Evolutionary conservation across 2,888 invertebrate species (phyloP).

Genomic region (Osmoderma eremita): DNA sequence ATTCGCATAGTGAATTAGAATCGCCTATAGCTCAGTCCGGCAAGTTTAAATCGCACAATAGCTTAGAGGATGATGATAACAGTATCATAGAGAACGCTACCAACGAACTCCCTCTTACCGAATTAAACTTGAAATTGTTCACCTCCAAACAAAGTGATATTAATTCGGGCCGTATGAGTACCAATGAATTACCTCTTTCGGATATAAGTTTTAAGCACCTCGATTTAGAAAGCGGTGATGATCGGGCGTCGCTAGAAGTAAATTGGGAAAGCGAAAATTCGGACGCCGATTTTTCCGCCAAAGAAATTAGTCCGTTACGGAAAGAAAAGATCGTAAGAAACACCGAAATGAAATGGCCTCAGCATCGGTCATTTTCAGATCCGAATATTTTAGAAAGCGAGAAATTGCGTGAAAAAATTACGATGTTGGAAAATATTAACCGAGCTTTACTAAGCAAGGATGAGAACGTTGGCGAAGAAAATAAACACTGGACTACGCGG

Average conservation of each 20-base stretch:
- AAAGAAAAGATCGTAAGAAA: conserved; percentile 6
- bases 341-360: conserved; percentile 42
- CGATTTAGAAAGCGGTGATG: conserved; percentile 24
- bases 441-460: conserved; percentile 39
- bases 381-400: conserved; percentile 59
- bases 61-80: conserved; percentile 57
- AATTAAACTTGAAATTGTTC: conserved; percentile 60
- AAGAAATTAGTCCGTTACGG: conserved; percentile 21
- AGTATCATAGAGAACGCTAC: conserved; percentile 65
- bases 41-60: conserved; percentile 39
- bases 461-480: conserved; percentile 16
- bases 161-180: conserved; percentile 50
- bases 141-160: conserved; percentile 53
- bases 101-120: conserved; percentile 75
- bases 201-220: conserved; percentile 54
- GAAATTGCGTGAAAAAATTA: conserved; percentile 42
- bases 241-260: conserved; percentile 54
- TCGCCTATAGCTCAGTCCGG: conserved; percentile 47
- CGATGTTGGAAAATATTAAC: conserved; percentile 45
- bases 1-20: conserved; percentile 54
- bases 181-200: conserved; percentile 59
- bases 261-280: conserved; percentile 56
- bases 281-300: conserved; percentile 33
- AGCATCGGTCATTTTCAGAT: conserved; percentile 60
- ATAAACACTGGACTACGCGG: conserved; percentile 20